A percentile compares a stretch with the other conserved stretches of the same genome.
Evolutionary conservation across 2,888 invertebrate genomes (phyloP).

Genomic region (Drosophila greeni): DNA sequence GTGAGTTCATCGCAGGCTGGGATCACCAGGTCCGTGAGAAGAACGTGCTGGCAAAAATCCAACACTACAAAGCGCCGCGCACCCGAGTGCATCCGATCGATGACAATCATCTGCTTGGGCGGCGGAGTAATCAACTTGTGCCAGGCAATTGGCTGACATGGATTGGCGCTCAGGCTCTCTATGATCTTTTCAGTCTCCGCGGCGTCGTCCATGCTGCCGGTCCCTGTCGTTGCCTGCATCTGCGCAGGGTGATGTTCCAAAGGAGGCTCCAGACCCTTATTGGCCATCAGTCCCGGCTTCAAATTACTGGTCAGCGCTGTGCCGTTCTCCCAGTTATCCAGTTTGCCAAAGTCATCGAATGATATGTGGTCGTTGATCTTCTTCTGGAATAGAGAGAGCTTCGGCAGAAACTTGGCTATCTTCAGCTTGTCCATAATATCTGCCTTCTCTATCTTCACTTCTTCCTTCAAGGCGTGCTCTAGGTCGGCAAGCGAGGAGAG

Average conservation of each 20-base stretch:
- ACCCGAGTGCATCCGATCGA: slow-evolving; percentile 95
- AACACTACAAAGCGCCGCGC: slow-evolving; percentile 94
- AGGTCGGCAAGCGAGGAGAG: slow-evolving; percentile 54
- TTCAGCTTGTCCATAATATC: slow-evolving; percentile 59
- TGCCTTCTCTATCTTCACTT: slow-evolving; percentile 58
- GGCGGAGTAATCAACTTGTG: slow-evolving; percentile 88
- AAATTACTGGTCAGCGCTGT: background rate
- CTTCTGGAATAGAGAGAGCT: slow-evolving; percentile 60
- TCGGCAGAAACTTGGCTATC: slow-evolving; percentile 64
- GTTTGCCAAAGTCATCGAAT: slow-evolving; percentile 30
- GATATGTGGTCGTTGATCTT: slow-evolving; percentile 57
- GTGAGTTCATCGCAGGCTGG: slow-evolving; percentile 90
- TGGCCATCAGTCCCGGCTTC: background rate
- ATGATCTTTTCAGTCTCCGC: slow-evolving; percentile 53
- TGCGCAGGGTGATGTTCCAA: slow-evolving; percentile 7
- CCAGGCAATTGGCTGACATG: slow-evolving; percentile 82
- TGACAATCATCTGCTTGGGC: slow-evolving; percentile 91
- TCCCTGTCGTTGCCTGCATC: slow-evolving; percentile 18
- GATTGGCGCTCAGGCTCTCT: slow-evolving; percentile 55
- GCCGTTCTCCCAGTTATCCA: slow-evolving; percentile 54
- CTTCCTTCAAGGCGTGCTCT: slow-evolving; percentile 59
- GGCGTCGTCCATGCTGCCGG: slow-evolving; percentile 47
- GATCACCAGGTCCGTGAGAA: slow-evolving; percentile 91
- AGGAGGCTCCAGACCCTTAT: slow-evolving; percentile 21
- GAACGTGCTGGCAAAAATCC: slow-evolving; percentile 92